A percentile compares a stretch with the other conserved stretches of the same genome.
Evolutionary conservation across 2,888 invertebrate genomes (phyloP).

Genomic region (Polymixis lichenea): DNA sequence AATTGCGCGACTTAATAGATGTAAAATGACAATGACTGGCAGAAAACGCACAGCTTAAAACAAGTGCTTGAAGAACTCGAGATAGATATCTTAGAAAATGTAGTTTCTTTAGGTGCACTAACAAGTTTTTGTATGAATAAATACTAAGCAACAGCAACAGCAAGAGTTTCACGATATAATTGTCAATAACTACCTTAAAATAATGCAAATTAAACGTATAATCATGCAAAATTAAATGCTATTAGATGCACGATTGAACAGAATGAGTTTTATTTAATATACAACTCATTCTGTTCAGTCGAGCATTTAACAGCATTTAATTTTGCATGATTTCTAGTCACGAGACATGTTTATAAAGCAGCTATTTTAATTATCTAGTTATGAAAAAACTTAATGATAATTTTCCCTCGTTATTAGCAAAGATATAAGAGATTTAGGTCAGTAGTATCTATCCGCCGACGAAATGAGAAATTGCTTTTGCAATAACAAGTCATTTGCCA

Average conservation of each 20-base stretch:
- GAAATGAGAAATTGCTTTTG: constrained; percentile 57
- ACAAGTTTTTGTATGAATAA: not conserved
- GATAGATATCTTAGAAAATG: not conserved
- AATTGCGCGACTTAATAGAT: not conserved
- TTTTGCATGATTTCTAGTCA: constrained; percentile 6
- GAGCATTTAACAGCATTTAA: not conserved
- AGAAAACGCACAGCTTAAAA: not conserved
- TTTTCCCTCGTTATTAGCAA: constrained; percentile 34
- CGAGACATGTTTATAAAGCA: not conserved
- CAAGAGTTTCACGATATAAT: not conserved
- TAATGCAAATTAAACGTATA: constrained; percentile 1
- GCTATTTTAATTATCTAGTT: constrained; percentile 6
- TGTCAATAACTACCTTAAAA: not conserved
- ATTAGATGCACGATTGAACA: constrained; percentile 7
- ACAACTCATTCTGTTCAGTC: not conserved
- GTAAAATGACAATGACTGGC: no score
- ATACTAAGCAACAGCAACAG: no score
- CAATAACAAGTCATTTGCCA: constrained; percentile 56
- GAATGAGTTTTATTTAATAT: not conserved
- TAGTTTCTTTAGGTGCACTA: not conserved
- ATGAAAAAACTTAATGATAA: constrained; percentile 3
- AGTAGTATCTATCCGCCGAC: constrained; percentile 28
- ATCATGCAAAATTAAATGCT: not conserved
- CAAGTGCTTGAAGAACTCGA: not conserved
- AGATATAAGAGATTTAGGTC: constrained; percentile 43